Evolutionary conservation across 2,797 vertebrate species (phyloP).

Genomic region (Semotilus atromaculatus): DNA sequence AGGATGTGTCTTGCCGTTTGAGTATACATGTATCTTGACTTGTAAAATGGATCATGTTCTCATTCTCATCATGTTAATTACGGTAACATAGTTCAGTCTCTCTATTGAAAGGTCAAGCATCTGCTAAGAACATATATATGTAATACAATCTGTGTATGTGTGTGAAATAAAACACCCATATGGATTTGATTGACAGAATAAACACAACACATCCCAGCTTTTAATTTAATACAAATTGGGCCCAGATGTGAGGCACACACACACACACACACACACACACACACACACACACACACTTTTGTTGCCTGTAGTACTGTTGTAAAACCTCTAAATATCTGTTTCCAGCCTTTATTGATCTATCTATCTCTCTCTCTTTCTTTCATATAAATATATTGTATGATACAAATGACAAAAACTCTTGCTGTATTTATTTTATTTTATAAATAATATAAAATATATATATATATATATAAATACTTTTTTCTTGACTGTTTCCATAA

Average conservation of each 20-base stretch:
- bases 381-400: no score
- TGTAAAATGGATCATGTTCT: background rate
- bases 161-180: slow-evolving; percentile 2
- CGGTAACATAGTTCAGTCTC: background rate
- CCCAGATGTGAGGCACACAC: slow-evolving; percentile 25
- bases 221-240: slow-evolving; percentile 35
- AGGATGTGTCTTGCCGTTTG: background rate
- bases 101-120: slow-evolving; percentile 11
- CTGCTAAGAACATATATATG: background rate
- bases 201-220: slow-evolving; percentile 17
- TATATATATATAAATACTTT: no score
- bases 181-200: slow-evolving; percentile 27
- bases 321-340: background rate
- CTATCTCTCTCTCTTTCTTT: no score
- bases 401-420: no score
- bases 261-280: slow-evolving; percentile 27
- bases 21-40: background rate
- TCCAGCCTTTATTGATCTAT: no score
- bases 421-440: no score
- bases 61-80: slow-evolving; percentile 1
- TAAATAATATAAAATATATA: no score
- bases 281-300: background rate
- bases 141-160: background rate
- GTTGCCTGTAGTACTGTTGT: no score
- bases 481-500: no score